These are phyloP conservation scores for Sphenopsis melanotis DNA, from an alignment of 2,797 vertebrate genomes.

Conservation along the genomic window DNA sequence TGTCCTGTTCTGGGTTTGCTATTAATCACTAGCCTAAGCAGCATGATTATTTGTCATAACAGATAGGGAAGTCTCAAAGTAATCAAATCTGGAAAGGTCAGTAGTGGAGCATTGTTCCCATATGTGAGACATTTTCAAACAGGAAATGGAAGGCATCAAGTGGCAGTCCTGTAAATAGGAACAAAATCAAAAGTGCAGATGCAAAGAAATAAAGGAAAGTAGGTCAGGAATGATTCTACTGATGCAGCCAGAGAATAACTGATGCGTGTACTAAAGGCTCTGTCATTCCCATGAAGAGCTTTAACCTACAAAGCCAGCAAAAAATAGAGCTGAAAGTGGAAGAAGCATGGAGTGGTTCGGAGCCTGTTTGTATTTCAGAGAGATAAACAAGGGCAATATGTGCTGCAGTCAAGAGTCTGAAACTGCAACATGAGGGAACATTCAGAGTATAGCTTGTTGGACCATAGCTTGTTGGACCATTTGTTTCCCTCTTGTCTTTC, in stretches of 20 bases:
- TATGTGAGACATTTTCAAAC: neutral
- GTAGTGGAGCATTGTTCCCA: neutral
- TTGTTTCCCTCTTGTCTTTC: neutral
- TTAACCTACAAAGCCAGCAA: neutral
- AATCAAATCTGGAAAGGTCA: neutral
- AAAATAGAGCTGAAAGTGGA: neutral
- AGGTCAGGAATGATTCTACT: neutral
- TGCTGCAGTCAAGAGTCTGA: neutral
- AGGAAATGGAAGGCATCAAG: neutral
- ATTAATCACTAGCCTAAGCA: neutral
- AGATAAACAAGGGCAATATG: neutral
- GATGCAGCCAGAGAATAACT: neutral
- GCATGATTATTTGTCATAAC: neutral
- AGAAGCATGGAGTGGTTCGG: neutral
- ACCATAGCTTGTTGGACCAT: neutral
- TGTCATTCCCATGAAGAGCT: neutral
- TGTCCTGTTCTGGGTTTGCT: neutral
- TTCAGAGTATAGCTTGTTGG: neutral
- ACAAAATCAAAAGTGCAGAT: conserved; percentile 8
- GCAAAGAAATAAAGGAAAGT: neutral
- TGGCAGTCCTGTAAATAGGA: neutral
- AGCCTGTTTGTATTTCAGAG: neutral
- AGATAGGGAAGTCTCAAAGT: neutral
- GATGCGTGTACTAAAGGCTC: neutral
- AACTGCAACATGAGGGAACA: neutral